These are phyloP conservation scores for Graptemys geographica DNA, from an alignment of 2,797 vertebrate species.

Conservation along the genomic window DNA sequence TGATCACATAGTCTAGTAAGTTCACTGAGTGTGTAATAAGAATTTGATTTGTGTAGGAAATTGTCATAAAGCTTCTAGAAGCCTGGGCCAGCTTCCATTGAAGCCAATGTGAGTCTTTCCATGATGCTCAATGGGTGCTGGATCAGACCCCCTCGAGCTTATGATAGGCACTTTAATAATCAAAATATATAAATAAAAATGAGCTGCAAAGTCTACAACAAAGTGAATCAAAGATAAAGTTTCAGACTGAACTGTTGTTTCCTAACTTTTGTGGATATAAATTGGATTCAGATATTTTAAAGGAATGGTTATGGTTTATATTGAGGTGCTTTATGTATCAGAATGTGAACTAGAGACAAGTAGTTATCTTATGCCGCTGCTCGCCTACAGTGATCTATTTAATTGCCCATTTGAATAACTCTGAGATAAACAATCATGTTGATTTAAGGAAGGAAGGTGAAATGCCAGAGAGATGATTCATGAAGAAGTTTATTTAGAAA, in stretches of 20 bases:
- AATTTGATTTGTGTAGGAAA: neutral
- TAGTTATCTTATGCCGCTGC: neutral
- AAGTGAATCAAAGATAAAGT: neutral
- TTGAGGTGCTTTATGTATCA: neutral
- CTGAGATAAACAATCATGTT: neutral
- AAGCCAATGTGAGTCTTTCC: neutral
- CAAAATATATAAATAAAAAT: neutral
- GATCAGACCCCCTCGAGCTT: neutral
- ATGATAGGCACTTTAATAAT: neutral
- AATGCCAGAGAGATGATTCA: slow-evolving; percentile 22
- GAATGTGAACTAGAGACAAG: neutral
- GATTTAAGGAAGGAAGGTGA: neutral
- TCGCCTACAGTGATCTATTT: neutral
- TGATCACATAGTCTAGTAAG: neutral
- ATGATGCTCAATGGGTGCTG: rapidly evolving
- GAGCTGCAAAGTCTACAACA: neutral
- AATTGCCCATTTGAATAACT: neutral
- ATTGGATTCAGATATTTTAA: slow-evolving; percentile 25
- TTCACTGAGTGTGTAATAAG: neutral
- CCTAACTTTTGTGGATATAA: slow-evolving; percentile 8
- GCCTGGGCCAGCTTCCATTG: neutral
- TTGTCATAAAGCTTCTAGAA: neutral
- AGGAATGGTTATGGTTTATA: neutral
- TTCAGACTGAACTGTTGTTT: neutral
- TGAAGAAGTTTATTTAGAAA: slow-evolving; percentile 58